These are phyloP conservation scores for Philonicus albiceps DNA, from an alignment of 2,888 invertebrate genomes.

Conservation along the genomic window DNA sequence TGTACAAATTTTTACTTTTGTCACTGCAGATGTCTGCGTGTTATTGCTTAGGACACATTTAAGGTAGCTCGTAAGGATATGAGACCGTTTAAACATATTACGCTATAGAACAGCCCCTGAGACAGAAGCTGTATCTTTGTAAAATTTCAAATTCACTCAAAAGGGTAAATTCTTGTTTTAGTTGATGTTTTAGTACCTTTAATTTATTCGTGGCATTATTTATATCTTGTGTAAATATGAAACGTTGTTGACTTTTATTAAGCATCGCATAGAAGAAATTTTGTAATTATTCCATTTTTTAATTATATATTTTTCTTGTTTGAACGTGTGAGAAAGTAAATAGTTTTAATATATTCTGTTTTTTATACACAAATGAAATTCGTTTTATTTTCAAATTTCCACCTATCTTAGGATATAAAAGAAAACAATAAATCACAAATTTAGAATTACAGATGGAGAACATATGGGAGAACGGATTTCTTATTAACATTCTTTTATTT, in stretches of 20 bases:
- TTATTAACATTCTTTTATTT: too few relatives aligned
- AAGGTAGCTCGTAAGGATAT: not conserved
- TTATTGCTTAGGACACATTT: not conserved
- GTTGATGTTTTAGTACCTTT: slow-evolving; percentile 32
- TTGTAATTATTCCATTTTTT: slow-evolving; percentile 24
- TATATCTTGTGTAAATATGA: slow-evolving; percentile 33
- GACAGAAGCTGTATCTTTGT: not conserved
- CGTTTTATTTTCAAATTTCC: not conserved
- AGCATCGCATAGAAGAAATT: slow-evolving; percentile 2
- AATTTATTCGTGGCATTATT: slow-evolving; percentile 39
- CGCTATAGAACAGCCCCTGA: not conserved
- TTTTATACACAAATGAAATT: slow-evolving; percentile 10
- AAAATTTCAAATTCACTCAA: not conserved
- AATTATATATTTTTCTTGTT: slow-evolving; percentile 21
- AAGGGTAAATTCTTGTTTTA: slow-evolving; percentile 18
- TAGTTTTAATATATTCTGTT: slow-evolving; percentile 39
- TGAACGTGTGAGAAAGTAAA: slow-evolving; percentile 27
- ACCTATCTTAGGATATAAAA: too few relatives aligned
- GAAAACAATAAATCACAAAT: too few relatives aligned
- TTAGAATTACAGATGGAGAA: too few relatives aligned
- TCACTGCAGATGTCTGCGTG: not conserved
- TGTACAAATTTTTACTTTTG: slow-evolving; percentile 35
- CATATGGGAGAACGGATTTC: too few relatives aligned
- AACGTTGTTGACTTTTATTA: slow-evolving; percentile 38
- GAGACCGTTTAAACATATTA: not conserved